Percentiles rank a stretch among this genome's conserved stretches.
These are phyloP conservation scores for Puma concolor DNA, from an alignment of 2,113 vertebrate species.

Conservation along the genomic window DNA sequence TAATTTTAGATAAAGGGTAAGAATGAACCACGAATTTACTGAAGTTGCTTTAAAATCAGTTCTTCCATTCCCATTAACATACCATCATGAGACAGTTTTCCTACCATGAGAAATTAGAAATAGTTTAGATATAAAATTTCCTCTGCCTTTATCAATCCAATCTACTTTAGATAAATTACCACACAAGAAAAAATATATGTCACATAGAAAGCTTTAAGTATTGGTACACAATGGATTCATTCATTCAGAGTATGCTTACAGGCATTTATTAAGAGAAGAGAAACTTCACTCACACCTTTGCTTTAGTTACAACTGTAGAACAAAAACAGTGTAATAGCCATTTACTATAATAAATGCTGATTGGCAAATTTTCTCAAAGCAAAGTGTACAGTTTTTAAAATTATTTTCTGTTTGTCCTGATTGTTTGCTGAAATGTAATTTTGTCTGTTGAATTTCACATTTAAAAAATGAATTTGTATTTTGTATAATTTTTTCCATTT, in stretches of 20 bases:
- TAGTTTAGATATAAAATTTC: background rate
- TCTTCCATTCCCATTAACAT: background rate
- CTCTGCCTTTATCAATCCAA: background rate
- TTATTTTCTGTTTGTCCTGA: background rate
- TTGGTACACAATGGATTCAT: background rate
- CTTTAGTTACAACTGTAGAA: background rate
- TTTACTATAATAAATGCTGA: background rate
- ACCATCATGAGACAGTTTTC: background rate
- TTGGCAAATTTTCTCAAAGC: background rate
- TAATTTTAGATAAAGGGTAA: background rate
- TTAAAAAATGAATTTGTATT: background rate
- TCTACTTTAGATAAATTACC: background rate
- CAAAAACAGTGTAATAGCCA: background rate
- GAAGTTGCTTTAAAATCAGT: background rate
- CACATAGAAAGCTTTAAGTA: background rate
- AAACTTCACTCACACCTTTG: background rate
- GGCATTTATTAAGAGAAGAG: background rate
- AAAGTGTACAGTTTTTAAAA: background rate
- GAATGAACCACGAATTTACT: constrained; percentile 9
- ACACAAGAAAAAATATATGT: background rate
- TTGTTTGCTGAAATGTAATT: background rate
- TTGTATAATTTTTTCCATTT: background rate
- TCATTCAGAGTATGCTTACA: background rate
- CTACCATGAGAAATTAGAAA: background rate
- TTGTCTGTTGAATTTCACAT: background rate